Base-by-base conservation (phyloP, 2,113 vertebrate genomes). In the Thunnus maccoyii region DNA sequence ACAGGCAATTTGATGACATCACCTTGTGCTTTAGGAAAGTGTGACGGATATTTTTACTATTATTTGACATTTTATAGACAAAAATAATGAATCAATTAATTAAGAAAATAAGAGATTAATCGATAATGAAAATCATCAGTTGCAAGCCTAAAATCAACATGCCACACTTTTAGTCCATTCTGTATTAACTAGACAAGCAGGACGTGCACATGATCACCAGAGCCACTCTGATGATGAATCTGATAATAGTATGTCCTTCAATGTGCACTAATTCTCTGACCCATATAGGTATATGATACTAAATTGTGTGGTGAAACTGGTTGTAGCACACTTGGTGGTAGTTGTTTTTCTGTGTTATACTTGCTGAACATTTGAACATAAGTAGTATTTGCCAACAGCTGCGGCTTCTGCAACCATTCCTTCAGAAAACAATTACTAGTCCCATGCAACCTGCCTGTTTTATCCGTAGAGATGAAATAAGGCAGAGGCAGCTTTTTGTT, bases 401-500 rank as follows among this genome's bases (percentile, higher is more conserved):
- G n/a, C 47, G 18, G 15, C 4, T 0, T 10, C 22, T 14, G 22
- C 61, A 44, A n/a, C 36, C 3, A 2, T 1, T 18, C 30, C 30
- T 3, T 14, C 20, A n/a, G 44, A 51, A 55, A 51, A 65, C 25
- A 54, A 52, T 20, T 20, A 6, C 10, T 5, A 46, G 10, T 0
- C 8, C 44, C 48, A 11, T 11, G 22, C 46, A 55, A 10, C 62
- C 13, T 15, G 68, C n/a, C 36, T 22, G 16, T 47, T 56, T 36
- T 5, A 48, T 62, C 13, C 46, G 14, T n/a, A 61, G 36, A 61
- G 25, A 61, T 51, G 30, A 76, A 47, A 55, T 51, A 70, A 52
- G 44, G 46, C 44, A 12, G 63, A 74, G 67, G 17, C 30, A 14
- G 48, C 7, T 32, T 55, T 76, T 83, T 41, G 76, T 84, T 77